These are phyloP conservation scores for Opisthocomus hoazin DNA, from an alignment of 2,113 vertebrate species.

Conservation along the genomic window DNA sequence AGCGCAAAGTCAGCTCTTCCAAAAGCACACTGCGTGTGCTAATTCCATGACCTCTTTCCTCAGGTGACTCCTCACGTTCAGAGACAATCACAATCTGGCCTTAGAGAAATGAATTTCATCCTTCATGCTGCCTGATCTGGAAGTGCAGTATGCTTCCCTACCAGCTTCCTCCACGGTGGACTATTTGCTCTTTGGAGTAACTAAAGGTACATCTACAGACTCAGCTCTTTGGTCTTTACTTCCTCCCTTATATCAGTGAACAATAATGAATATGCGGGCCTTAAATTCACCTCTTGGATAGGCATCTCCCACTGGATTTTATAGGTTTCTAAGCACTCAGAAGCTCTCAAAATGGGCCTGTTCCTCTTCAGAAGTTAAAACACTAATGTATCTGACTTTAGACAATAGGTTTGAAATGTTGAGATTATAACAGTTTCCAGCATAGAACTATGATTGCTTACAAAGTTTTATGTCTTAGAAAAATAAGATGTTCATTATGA, in stretches of 20 bases:
- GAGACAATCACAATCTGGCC: no score
- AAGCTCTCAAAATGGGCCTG: background rate
- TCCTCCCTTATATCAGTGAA: background rate
- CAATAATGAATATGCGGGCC: background rate
- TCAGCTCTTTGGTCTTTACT: background rate
- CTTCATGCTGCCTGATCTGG: background rate
- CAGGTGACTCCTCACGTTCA: background rate
- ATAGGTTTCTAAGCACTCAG: background rate
- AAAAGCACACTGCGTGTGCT: background rate
- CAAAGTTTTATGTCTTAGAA: background rate
- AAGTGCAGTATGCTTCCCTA: background rate
- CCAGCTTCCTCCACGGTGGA: background rate
- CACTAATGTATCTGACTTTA: background rate
- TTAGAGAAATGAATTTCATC: background rate
- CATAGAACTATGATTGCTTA: background rate
- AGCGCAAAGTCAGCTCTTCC: background rate
- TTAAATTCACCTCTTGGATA: background rate
- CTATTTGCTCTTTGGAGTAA: background rate
- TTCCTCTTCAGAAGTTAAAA: background rate
- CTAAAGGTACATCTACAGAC: background rate
- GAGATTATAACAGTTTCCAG: background rate
- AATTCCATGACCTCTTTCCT: background rate
- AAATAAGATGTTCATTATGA: background rate
- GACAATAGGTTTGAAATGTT: background rate
- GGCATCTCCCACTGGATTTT: background rate